Evolutionary conservation across 2,888 invertebrate genomes (phyloP).

Genomic region (Spodoptera picta): DNA sequence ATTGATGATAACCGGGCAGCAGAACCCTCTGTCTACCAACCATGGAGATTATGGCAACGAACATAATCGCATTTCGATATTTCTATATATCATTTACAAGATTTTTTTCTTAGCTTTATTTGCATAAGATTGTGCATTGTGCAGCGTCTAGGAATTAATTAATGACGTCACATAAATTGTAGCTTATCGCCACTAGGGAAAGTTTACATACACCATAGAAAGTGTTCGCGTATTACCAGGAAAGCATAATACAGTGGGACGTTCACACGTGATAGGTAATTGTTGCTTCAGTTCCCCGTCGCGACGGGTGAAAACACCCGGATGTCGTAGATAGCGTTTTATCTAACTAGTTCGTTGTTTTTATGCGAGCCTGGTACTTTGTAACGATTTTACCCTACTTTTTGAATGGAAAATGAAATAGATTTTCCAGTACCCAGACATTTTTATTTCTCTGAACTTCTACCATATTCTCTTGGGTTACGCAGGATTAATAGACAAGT

Average conservation of each 20-base stretch:
- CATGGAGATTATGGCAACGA: no score
- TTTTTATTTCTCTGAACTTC: not conserved
- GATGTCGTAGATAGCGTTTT: slow-evolving; percentile 76
- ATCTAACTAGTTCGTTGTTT: slow-evolving; percentile 70
- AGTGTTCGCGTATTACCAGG: slow-evolving; percentile 74
- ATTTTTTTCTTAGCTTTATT: no score
- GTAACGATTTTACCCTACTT: slow-evolving; percentile 57
- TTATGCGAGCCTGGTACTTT: slow-evolving; percentile 67
- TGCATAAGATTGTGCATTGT: no score
- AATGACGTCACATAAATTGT: slow-evolving; percentile 32
- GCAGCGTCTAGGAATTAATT: slow-evolving; percentile 9
- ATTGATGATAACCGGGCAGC: no score
- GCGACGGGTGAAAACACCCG: slow-evolving; percentile 79
- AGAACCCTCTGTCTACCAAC: no score
- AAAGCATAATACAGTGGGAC: slow-evolving; percentile 70
- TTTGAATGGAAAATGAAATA: slow-evolving; percentile 20
- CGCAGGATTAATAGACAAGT: no score
- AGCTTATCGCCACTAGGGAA: slow-evolving; percentile 46
- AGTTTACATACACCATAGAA: slow-evolving; percentile 66
- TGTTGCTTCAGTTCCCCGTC: slow-evolving; percentile 71
- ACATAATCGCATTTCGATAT: no score
- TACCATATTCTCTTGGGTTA: no score
- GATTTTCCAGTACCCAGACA: not conserved
- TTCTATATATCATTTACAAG: no score
- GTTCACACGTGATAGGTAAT: slow-evolving; percentile 79